Conservation (phyloP, 2,797 vertebrate genomes). For the Merluccius polli region DNA sequence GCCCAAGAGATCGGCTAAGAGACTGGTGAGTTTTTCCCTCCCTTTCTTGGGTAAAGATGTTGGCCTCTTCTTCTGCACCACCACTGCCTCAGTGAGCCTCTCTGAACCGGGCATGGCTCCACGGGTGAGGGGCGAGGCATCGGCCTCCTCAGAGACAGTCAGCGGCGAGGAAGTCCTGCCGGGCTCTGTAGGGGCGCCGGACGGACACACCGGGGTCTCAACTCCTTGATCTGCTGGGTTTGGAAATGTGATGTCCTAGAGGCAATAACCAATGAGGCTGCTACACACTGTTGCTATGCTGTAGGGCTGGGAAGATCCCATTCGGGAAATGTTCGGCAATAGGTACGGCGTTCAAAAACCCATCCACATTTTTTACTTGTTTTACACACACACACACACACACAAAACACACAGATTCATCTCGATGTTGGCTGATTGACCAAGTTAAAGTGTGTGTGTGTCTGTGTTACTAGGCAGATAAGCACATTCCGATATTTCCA, state of each 20-base stretch:
- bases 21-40: constrained; percentile 40
- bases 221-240: constrained; percentile 54
- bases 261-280: not conserved
- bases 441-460: not conserved
- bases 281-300: not conserved
- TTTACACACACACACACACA: too few relatives aligned
- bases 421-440: not conserved
- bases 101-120: constrained; percentile 10
- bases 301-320: not conserved
- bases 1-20: constrained; percentile 56
- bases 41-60: constrained; percentile 27
- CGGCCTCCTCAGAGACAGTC: not conserved
- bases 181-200: not conserved
- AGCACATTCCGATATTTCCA: not conserved
- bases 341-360: not conserved
- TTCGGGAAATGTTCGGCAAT: not conserved
- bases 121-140: constrained; percentile 6
- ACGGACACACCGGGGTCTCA: constrained; percentile 29
- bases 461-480: not conserved
- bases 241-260: constrained; percentile 39
- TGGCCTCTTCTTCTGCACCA: constrained; percentile 17
- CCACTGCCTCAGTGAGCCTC: constrained; percentile 3
- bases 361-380: not conserved
- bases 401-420: not conserved
- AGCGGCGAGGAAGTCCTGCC: not conserved